phyloP scores from a whole-genome alignment of 1,140 invertebrate genomes.

The Anagrus nilaparvatae region DNA sequence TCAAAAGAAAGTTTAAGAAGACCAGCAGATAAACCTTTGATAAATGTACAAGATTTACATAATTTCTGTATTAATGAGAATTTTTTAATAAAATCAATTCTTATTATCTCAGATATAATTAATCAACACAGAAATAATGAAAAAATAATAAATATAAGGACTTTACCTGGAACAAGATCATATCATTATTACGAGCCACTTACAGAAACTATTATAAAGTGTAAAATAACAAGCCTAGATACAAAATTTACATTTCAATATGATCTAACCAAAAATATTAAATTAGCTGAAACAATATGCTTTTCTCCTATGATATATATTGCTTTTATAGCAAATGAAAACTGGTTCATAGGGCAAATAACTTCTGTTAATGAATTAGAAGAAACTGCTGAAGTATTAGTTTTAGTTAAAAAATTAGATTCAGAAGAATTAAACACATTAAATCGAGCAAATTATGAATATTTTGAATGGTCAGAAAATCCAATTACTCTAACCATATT shows the following conservation, averaged over 20 bases:
- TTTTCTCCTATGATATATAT: not conserved
- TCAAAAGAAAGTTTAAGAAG: not conserved
- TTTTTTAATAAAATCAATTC: constrained; percentile 2
- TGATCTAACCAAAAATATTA: not conserved
- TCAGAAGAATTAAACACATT: too few relatives aligned
- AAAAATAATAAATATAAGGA: not conserved
- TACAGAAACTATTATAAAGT: too few relatives aligned
- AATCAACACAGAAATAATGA: not conserved
- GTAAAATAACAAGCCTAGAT: not conserved
- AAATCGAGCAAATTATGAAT: too few relatives aligned
- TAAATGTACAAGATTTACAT: constrained; percentile 2
- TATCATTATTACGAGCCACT: not conserved
- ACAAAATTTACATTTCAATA: not conserved
- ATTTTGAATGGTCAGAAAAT: too few relatives aligned
- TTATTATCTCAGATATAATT: not conserved
- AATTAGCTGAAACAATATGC: not conserved
- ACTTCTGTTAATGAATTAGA: not conserved
- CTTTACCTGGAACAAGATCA: not conserved
- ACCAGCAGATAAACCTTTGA: constrained; percentile 13
- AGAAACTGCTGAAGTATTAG: not conserved
- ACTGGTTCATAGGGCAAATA: too few relatives aligned
- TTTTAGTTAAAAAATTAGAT: too few relatives aligned
- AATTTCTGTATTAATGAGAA: constrained; percentile 7
- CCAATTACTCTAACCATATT: too few relatives aligned
- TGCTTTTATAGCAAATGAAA: too few relatives aligned